Percentiles rank a stretch among this genome's conserved stretches.
Conservation (phyloP, 2,888 invertebrate genomes). For the Venusia cambrica region DNA sequence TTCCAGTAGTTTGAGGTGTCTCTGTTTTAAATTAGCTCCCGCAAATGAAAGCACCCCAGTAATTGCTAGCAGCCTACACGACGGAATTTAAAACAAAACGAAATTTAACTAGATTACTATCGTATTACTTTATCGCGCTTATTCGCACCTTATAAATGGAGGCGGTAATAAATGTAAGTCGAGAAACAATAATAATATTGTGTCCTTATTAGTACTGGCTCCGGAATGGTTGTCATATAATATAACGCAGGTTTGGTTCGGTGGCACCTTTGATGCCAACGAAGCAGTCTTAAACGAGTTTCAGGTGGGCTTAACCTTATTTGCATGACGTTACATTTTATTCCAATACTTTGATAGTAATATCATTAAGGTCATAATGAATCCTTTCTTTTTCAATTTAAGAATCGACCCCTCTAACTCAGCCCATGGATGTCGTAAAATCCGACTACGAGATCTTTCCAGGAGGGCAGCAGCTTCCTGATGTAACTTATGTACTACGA, state of each 20-base stretch:
- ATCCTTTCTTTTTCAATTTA: too few species aligned
- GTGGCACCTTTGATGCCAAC: constrained; percentile 42
- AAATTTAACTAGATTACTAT: constrained; percentile 17
- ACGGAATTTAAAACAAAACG: constrained; percentile 15
- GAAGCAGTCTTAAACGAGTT: constrained; percentile 17
- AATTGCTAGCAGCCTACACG: constrained; percentile 19
- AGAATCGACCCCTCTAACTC: too few species aligned
- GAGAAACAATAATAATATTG: constrained; percentile 35
- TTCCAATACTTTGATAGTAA: too few species aligned
- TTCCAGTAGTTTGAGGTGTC: constrained; percentile 18
- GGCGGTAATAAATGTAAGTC: constrained; percentile 20
- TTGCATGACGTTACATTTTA: too few species aligned
- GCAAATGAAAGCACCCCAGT: constrained; percentile 22
- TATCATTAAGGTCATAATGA: too few species aligned
- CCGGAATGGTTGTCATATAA: constrained; percentile 47
- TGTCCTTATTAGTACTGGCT: constrained; percentile 45
- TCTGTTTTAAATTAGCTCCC: constrained; percentile 22
- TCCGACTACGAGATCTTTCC: too few species aligned
- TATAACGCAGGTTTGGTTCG: constrained; percentile 52
- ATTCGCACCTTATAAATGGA: constrained; percentile 9
- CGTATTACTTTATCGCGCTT: constrained; percentile 17
- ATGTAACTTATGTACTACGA: too few species aligned
- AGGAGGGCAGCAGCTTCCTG: too few species aligned
- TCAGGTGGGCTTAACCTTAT: constrained; percentile 4
- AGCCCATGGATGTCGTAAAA: too few species aligned